Evolutionary conservation across 2,888 invertebrate species (phyloP), one percentile per base, ranked within the genome.

Genomic region (Agrenia bidenticulata): DNA sequence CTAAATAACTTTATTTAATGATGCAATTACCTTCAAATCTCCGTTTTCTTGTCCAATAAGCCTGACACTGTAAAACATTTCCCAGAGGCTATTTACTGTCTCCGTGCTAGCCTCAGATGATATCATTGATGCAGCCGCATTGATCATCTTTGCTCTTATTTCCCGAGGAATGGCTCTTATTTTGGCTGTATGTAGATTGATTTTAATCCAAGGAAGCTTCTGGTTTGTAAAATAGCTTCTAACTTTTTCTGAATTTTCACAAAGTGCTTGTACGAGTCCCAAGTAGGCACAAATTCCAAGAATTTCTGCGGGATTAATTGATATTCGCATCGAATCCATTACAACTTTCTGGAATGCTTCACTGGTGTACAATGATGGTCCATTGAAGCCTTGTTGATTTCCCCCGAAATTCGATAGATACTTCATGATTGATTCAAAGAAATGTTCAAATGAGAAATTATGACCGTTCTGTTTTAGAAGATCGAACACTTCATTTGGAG

Each of bases 371-470:
- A 67, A 27, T 5, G 55, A 59, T 17, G 70, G 66, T 17, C 67
- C 67, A 37, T 62, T 61, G 42, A 66, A 62, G 15, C 50, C 54
- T 17, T 17, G 45, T 62, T 53, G 61, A 61, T 57, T 41, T 41
- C 26, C 21, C 50, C 67, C 69, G 26, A 64, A 64, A 42, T 61
- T 72, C 0, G 64, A 55, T 21, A 76, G 37, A 49, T 75, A 76
- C n/a, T 69, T 67, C 17, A 81, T 86, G 56, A 96, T 84, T 0
- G 94, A 91, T 37, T 83, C 83, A 78, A 92, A 92, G 78, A 93
- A 90, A 78, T 92, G 92, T 77, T 92, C 90, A 89, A 91, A 90
- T 0, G 89, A 89, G 17, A 92, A 80, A 37, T 80, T 79, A 68
- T 75, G 81, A 59, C 86, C 83, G 71, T 87, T 87, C 71, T 87